Base-by-base conservation (phyloP, 2,888 invertebrate genomes). In the Eupsilia transversa region DNA sequence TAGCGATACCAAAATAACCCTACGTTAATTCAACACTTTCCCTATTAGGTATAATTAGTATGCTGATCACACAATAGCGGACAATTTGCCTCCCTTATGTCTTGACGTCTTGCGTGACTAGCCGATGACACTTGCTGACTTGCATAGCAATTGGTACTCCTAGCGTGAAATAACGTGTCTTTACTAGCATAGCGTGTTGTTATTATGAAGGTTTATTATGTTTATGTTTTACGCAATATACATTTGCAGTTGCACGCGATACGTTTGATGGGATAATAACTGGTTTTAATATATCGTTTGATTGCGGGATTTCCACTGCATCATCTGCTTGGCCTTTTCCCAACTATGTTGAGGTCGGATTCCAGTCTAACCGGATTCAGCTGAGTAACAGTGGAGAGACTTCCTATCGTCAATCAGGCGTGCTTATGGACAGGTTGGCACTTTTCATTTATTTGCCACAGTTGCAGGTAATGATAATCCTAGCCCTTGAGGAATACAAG, bases 1-100 rank as follows among this genome's bases (percentile, higher is more conserved):
- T 86, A 79, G 52, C 27, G 35, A 1, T 71, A 78, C 63, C 76
- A 77, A 80, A 80, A 86, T 86, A 86, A 74, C 75, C 14, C 54
- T 63, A 38, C 72, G 30, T 43, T 68, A 33, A 80, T 74, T 83
- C 64, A 79, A 75, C 77, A 65, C 64, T 68, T 54, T 60, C 52
- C 74, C 56, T 74, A 79, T 67, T 84, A 65, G 38, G 41, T 54
- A 59, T 60, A 79, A 86, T 85, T 84, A 77, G 70, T 72, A 75
- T 76, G 60, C 63, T 41, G 63, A 65, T 77, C 67, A 49, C 61
- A 72, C 38, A 73, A 74, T 67, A 63, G 35, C 52, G 63, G 49
- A 64, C 75, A 72, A 73, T 85, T 85, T 85, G 75, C n/a, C 57
- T 73, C 60, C 63, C 66, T 80, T 74, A 59, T 20, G 49, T 70